Percentiles rank a stretch among this genome's conserved stretches.
Evolutionary conservation across 2,797 vertebrate genomes (phyloP).

Genomic region (Sylvilagus floridanus): DNA sequence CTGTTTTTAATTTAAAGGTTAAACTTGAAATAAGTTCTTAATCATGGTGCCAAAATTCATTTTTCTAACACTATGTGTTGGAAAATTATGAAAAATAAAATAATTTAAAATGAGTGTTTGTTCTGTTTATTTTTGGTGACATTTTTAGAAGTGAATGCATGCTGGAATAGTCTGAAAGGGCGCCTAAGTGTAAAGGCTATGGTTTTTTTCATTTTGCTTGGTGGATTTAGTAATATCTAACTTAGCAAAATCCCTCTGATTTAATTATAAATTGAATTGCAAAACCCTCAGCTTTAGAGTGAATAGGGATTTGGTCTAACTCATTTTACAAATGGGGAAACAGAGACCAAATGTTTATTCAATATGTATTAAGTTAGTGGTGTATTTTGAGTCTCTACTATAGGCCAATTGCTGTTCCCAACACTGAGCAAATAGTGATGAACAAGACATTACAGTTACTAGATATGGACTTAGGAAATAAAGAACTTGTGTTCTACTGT

Average conservation of each 20-base stretch:
- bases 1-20: constrained; percentile 89
- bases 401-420: not conserved
- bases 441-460: not conserved
- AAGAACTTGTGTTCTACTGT: not conserved
- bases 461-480: not conserved
- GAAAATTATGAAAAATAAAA: constrained; percentile 89
- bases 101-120: constrained; percentile 68
- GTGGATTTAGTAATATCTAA: not conserved
- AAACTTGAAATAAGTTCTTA: constrained; percentile 88
- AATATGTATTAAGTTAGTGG: not conserved
- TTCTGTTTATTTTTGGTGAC: constrained; percentile 49
- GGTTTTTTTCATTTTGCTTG: not conserved
- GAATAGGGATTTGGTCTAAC: not conserved
- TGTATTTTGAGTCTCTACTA: not conserved
- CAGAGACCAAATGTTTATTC: not conserved
- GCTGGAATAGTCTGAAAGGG: not conserved
- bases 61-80: constrained; percentile 84
- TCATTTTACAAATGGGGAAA: not conserved
- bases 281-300: not conserved
- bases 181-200: not conserved
- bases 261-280: not conserved
- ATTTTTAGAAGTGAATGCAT: not conserved
- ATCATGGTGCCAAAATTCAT: constrained; percentile 85
- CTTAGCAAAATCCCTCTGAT: not conserved
- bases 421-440: not conserved